A percentile compares a stretch with the other conserved stretches of the same genome.
Evolutionary conservation across 2,113 vertebrate species (phyloP).

Genomic region (Psittacus erithacus): DNA sequence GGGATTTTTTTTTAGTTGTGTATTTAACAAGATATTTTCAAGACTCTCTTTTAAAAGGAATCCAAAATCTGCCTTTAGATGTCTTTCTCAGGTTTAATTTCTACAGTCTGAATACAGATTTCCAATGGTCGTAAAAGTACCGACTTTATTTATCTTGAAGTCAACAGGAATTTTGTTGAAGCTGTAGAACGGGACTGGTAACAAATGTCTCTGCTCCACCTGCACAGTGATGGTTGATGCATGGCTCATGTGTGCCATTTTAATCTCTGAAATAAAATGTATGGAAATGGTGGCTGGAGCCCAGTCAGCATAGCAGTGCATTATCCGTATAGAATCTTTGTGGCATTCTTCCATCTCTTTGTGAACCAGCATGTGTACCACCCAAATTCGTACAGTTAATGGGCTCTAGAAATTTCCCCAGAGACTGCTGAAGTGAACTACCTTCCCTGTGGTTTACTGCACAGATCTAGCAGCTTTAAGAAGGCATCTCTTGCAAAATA

Average conservation of each 20-base stretch:
- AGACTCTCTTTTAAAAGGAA: background rate
- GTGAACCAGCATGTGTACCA: background rate
- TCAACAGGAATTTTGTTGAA: background rate
- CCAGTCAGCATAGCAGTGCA: background rate
- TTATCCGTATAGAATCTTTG: background rate
- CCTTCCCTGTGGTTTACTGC: background rate
- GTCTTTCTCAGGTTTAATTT: background rate
- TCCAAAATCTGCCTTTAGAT: background rate
- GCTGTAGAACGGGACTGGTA: background rate
- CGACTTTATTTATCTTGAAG: background rate
- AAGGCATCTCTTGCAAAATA: background rate
- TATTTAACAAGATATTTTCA: conserved; percentile 2
- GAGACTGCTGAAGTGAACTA: background rate
- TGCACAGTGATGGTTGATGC: background rate
- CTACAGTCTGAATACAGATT: background rate
- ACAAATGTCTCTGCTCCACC: background rate
- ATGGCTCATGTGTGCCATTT: background rate
- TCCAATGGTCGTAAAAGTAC: background rate
- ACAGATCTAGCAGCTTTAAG: background rate
- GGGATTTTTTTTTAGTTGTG: background rate
- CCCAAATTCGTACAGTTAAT: background rate
- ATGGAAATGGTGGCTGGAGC: background rate
- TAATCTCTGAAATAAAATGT: background rate
- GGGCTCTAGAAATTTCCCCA: background rate
- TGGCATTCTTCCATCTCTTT: background rate